A percentile compares a stretch with the other conserved stretches of the same genome.
phyloP scores from a whole-genome alignment of 2,888 invertebrate genomes.

The Chaetogeoica ovagalla region DNA sequence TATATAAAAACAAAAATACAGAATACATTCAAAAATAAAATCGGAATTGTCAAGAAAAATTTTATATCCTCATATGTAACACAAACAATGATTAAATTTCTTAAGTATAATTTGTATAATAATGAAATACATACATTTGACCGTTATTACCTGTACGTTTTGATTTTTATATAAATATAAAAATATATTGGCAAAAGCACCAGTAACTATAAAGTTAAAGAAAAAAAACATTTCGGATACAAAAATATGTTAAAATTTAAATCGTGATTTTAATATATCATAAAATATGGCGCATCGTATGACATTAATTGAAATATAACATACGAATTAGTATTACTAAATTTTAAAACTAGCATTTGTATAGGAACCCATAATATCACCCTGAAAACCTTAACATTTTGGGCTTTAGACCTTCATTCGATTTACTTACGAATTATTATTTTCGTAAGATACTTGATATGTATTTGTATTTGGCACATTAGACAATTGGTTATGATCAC shows the following conservation, averaged over 20 bases:
- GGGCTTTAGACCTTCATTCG: conserved; percentile 27
- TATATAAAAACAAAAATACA: no score
- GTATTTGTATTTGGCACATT: conserved; percentile 44
- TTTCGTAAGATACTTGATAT: conserved; percentile 40
- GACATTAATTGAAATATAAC: conserved; percentile 16
- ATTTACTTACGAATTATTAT: conserved; percentile 40
- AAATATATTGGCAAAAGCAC: conserved; percentile 31
- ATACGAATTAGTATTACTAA: conserved; percentile 21
- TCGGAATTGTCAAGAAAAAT: background rate
- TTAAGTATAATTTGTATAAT: conserved; percentile 4
- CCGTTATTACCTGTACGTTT: background rate
- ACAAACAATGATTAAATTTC: background rate
- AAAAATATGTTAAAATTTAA: conserved; percentile 5
- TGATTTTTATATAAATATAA: conserved; percentile 7
- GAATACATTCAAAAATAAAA: no score
- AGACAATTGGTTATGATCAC: conserved; percentile 20
- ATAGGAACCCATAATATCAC: conserved; percentile 52
- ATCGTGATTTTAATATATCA: background rate
- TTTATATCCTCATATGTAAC: background rate
- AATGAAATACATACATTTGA: background rate
- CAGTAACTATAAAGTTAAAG: conserved; percentile 4
- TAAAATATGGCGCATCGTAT: background rate
- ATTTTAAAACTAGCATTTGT: conserved; percentile 31
- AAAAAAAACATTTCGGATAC: background rate
- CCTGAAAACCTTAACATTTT: conserved; percentile 48